Evolutionary conservation across 1,140 invertebrate species (phyloP).

Genomic region (Anastatus disparis): DNA sequence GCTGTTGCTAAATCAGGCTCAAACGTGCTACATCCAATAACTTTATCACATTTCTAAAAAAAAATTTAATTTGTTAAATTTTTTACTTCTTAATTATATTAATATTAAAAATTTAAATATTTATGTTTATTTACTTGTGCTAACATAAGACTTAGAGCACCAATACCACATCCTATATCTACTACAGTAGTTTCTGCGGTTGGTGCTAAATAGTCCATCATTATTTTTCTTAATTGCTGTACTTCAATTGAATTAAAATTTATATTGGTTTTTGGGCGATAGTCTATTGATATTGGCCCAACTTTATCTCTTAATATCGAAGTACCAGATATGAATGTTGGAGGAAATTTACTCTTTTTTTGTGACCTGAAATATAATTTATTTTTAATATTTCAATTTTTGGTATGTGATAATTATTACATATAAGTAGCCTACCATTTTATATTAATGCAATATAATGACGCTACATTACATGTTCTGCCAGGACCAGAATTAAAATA

Average conservation of each 20-base stretch:
- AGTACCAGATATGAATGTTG: slow-evolving; percentile 4
- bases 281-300: slow-evolving; percentile 27
- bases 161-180: slow-evolving; percentile 33
- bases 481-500: slow-evolving; percentile 22
- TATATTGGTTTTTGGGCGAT: slow-evolving; percentile 25
- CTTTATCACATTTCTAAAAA: slow-evolving; percentile 36
- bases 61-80: not conserved
- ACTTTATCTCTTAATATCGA: slow-evolving; percentile 34
- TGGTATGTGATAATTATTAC: not conserved
- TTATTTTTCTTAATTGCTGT: slow-evolving; percentile 23
- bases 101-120: not conserved
- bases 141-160: slow-evolving; percentile 30
- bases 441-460: slow-evolving; percentile 26
- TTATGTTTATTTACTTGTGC: slow-evolving; percentile 17
- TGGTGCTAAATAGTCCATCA: slow-evolving; percentile 21
- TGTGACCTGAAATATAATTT: slow-evolving; percentile 21
- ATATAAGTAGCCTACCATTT: slow-evolving; percentile 1
- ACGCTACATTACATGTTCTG: slow-evolving; percentile 24
- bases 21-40: slow-evolving; percentile 27
- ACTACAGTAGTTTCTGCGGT: slow-evolving; percentile 18
- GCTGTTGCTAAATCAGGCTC: slow-evolving; percentile 22
- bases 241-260: slow-evolving; percentile 31
- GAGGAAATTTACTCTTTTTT: slow-evolving; percentile 10
- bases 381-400: not conserved
- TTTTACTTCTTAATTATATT: too few relatives aligned